A percentile compares a stretch with the other conserved stretches of the same genome.
These are phyloP conservation scores for Rhizomys pruinosus DNA, from an alignment of 2,113 vertebrate species.

Conservation along the genomic window DNA sequence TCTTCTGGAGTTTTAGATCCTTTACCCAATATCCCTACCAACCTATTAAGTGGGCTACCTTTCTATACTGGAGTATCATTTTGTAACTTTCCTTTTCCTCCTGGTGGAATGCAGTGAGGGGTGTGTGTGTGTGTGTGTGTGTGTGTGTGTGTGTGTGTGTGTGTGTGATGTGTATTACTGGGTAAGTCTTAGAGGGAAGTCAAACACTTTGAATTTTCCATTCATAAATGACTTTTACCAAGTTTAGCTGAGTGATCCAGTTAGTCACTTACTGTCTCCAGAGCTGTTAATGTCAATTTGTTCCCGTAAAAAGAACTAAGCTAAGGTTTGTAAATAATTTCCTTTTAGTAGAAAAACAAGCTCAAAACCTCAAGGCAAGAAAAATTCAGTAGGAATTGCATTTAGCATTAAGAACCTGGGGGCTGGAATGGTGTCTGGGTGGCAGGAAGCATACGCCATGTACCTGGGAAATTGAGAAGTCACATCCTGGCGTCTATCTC, in stretches of 20 bases:
- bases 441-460: fast-evolving
- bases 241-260: not conserved
- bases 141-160: not conserved
- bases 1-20: not conserved
- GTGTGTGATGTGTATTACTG: not conserved
- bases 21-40: not conserved
- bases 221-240: not conserved
- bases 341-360: not conserved
- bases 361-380: not conserved
- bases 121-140: not conserved
- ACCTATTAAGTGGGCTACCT: not conserved
- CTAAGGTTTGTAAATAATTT: not conserved
- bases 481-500: not conserved
- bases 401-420: not conserved
- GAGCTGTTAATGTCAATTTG: not conserved
- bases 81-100: not conserved
- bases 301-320: not conserved
- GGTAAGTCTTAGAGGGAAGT: not conserved
- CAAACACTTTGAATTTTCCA: not conserved
- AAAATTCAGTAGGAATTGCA: not conserved
- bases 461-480: not conserved
- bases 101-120: fast-evolving
- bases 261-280: not conserved
- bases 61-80: not conserved
- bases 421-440: not conserved